Conservation (phyloP, 2,797 vertebrate species). For the Dryobates pubescens region DNA sequence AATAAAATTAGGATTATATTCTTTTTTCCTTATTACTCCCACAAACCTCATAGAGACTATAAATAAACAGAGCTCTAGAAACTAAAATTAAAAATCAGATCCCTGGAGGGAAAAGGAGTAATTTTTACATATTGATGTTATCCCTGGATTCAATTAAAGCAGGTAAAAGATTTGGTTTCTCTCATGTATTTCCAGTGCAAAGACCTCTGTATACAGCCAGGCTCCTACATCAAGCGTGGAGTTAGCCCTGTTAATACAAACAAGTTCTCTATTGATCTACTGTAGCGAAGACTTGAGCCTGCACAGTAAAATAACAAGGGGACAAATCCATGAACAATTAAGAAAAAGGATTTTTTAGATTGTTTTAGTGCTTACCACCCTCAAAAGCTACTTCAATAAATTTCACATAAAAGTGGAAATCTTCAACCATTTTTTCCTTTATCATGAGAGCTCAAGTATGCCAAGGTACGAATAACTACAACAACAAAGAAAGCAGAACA, state of each 20-base stretch:
- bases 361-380: neutral
- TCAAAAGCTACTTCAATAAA: conserved; percentile 1
- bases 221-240: conserved; percentile 74
- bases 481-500: neutral
- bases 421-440: neutral
- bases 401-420: neutral
- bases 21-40: neutral
- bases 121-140: conserved; percentile 83
- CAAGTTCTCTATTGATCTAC: conserved; percentile 80
- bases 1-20: neutral
- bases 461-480: neutral
- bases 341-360: neutral
- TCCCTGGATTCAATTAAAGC: conserved; percentile 51
- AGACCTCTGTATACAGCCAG: conserved; percentile 76
- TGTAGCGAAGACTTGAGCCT: conserved; percentile 52
- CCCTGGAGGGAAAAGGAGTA: conserved; percentile 68
- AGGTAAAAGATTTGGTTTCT: conserved; percentile 70
- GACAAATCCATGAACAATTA: neutral
- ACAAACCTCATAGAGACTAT: neutral
- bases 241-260: conserved; percentile 79
- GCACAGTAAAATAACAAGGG: conserved; percentile 20
- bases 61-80: neutral
- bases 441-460: neutral
- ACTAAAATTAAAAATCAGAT: conserved; percentile 68
- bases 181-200: conserved; percentile 73